Conservation (phyloP, 2,888 invertebrate species). For the Ceramica pisi region DNA sequence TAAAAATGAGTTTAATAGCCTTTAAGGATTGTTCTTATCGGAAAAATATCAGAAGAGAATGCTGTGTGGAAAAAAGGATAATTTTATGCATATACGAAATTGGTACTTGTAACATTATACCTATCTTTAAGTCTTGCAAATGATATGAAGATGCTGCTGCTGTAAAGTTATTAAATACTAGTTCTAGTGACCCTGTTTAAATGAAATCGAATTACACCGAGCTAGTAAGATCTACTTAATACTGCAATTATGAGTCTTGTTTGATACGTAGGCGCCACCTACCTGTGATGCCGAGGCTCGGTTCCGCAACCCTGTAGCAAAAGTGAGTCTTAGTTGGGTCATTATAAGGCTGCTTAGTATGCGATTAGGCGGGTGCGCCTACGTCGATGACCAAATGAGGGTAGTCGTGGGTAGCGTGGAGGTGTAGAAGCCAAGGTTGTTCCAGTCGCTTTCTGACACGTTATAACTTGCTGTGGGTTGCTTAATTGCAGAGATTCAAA, state of each 20-base stretch:
- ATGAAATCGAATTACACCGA: slow-evolving; percentile 57
- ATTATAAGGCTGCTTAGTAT: slow-evolving; percentile 88
- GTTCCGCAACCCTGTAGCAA: slow-evolving; percentile 85
- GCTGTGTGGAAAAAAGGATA: slow-evolving; percentile 26
- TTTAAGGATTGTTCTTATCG: slow-evolving; percentile 72
- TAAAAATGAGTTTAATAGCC: slow-evolving; percentile 86
- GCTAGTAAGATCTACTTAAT: slow-evolving; percentile 67
- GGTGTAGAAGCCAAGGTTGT: slow-evolving; percentile 89
- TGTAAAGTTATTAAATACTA: slow-evolving; percentile 44
- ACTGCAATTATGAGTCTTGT: slow-evolving; percentile 77
- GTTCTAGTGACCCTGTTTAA: slow-evolving; percentile 62
- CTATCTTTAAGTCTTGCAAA: slow-evolving; percentile 27
- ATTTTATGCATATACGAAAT: slow-evolving; percentile 3
- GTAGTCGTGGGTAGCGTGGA: slow-evolving; percentile 89
- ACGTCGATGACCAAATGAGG: slow-evolving; percentile 90
- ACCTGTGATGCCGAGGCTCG: slow-evolving; percentile 77
- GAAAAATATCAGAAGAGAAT: slow-evolving; percentile 38
- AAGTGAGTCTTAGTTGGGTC: slow-evolving; percentile 84
- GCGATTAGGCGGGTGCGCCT: slow-evolving; percentile 86
- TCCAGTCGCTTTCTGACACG: slow-evolving; percentile 86
- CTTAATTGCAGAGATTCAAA: slow-evolving; percentile 86
- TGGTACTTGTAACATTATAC: slow-evolving; percentile 10
- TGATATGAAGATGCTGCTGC: slow-evolving; percentile 30
- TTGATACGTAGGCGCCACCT: slow-evolving; percentile 82
- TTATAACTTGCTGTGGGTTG: slow-evolving; percentile 85